Conservation (phyloP, 2,888 invertebrate genomes). For the Caenorhabditis afra region DNA sequence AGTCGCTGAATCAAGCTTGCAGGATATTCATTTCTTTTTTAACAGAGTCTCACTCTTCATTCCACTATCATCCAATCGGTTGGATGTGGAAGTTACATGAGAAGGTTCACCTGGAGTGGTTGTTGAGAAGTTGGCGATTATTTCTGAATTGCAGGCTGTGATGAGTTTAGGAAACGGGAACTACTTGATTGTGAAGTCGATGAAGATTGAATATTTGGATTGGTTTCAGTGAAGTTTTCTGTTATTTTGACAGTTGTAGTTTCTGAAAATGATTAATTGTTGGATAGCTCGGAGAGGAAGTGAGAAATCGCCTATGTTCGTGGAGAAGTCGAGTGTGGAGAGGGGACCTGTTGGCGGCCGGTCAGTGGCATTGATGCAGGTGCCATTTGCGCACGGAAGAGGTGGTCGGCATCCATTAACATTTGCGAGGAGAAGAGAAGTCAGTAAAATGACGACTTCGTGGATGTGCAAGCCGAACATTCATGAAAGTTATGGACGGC, state of each 20-base stretch:
- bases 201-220: not conserved
- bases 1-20: too few relatives aligned
- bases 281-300: not conserved
- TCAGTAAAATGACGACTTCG: not conserved
- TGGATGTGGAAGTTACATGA: too few relatives aligned
- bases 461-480: slow-evolving; percentile 15
- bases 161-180: too few relatives aligned
- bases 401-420: slow-evolving; percentile 23
- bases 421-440: slow-evolving; percentile 6
- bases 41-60: too few relatives aligned
- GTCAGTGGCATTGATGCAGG: slow-evolving; percentile 8
- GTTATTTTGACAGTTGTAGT: not conserved
- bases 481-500: slow-evolving; percentile 22
- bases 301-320: not conserved
- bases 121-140: too few relatives aligned
- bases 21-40: too few relatives aligned
- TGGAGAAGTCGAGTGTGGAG: too few relatives aligned
- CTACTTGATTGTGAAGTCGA: too few relatives aligned
- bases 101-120: too few relatives aligned
- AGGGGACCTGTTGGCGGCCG: slow-evolving; percentile 1
- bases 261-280: not conserved
- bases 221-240: slow-evolving; percentile 15
- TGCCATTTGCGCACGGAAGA: slow-evolving; percentile 38
- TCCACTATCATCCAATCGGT: too few relatives aligned
- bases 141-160: too few relatives aligned